These are phyloP conservation scores for Drosophila nannoptera DNA, from an alignment of 1,140 invertebrate genomes.

Conservation along the genomic window DNA sequence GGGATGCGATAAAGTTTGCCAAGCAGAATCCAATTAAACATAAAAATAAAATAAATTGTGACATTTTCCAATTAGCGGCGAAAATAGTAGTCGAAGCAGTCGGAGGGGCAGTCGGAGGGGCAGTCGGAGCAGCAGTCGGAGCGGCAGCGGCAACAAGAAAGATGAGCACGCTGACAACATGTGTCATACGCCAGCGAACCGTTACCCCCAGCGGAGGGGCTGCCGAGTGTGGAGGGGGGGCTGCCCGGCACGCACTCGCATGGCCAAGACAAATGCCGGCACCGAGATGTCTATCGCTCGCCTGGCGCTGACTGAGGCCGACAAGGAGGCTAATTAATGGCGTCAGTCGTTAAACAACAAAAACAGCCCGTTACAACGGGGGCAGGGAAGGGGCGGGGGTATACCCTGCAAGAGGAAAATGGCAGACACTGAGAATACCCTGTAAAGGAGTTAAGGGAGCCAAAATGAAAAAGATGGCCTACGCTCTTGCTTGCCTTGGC, in stretches of 20 bases:
- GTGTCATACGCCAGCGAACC: constrained; percentile 53
- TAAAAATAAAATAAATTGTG: constrained; percentile 77
- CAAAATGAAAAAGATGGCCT: not conserved
- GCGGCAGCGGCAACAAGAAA: constrained; percentile 37
- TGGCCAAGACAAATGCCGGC: constrained; percentile 66
- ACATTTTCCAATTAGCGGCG: constrained; percentile 74
- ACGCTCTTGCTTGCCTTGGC: too few species aligned
- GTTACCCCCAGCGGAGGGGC: not conserved
- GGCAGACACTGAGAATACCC: too few species aligned
- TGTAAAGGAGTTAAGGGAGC: too few species aligned
- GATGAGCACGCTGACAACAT: constrained; percentile 72
- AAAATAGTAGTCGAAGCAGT: constrained; percentile 43
- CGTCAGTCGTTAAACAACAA: constrained; percentile 42
- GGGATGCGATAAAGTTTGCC: constrained; percentile 35
- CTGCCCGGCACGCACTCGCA: not conserved
- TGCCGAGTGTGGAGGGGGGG: not conserved
- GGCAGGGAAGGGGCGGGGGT: not conserved
- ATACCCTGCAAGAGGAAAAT: constrained; percentile 5
- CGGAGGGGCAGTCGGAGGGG: constrained; percentile 12
- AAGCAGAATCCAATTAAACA: constrained; percentile 73
- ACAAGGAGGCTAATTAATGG: constrained; percentile 67
- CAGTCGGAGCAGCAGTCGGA: constrained; percentile 42
- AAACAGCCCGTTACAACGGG: constrained; percentile 22
- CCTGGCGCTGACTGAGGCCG: constrained; percentile 24
- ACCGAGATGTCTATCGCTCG: constrained; percentile 71